phyloP scores from a whole-genome alignment of 2,113 vertebrate genomes.

The Corythornis cristatus region DNA sequence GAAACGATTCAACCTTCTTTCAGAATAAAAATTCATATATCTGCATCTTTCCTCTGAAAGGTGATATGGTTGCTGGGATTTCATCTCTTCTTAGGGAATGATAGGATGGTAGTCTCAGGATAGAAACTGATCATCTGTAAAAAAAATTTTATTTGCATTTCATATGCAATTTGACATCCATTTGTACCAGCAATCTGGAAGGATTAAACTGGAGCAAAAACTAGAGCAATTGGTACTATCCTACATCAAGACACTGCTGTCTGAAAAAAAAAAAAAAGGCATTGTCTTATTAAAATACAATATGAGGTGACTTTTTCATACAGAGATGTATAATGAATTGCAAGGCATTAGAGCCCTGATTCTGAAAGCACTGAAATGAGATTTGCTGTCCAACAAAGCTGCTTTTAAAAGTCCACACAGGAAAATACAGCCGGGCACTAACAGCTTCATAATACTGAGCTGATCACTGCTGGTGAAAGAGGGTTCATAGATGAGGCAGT shows the following conservation, averaged over 20 bases:
- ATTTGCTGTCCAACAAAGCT: background rate
- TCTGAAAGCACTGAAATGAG: background rate
- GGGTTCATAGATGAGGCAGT: background rate
- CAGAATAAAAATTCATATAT: background rate
- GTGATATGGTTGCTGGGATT: background rate
- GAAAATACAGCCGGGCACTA: background rate
- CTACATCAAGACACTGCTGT: background rate
- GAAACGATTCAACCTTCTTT: background rate
- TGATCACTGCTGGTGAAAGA: background rate
- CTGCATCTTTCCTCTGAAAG: background rate
- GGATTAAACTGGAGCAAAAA: background rate
- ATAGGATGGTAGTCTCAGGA: background rate
- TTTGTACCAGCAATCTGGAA: background rate
- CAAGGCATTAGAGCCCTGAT: background rate
- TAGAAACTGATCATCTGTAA: background rate
- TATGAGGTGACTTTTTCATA: background rate
- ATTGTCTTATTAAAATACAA: background rate
- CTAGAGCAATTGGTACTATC: background rate
- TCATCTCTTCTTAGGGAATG: background rate
- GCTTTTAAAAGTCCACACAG: background rate
- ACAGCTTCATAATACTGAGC: background rate
- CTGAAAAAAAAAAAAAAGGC: background rate
- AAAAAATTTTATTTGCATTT: background rate
- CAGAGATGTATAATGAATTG: background rate
- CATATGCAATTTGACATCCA: background rate